A percentile compares a stretch with the other conserved stretches of the same genome.
These are phyloP conservation scores for Notolabrus celidotus DNA, from an alignment of 2,797 vertebrate species.

Conservation along the genomic window DNA sequence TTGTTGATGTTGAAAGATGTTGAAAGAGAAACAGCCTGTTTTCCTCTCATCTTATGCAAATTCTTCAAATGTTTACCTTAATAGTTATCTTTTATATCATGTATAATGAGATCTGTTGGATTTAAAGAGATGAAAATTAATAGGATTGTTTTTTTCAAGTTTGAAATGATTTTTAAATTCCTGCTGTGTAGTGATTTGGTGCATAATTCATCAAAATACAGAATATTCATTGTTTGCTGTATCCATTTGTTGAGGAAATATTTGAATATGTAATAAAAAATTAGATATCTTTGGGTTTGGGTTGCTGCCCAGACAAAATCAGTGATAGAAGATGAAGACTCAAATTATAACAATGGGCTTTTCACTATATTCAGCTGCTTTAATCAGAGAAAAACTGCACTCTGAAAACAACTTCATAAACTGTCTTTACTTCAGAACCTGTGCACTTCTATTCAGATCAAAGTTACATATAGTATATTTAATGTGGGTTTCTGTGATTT, in stretches of 20 bases:
- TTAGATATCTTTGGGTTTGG: neutral
- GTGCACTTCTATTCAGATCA: neutral
- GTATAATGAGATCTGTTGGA: neutral
- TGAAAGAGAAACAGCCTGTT: neutral
- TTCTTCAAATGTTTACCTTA: neutral
- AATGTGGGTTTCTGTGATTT: constrained; percentile 36
- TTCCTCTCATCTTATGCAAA: too few relatives aligned
- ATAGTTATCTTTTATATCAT: neutral
- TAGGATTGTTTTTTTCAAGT: too few relatives aligned
- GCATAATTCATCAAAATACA: too few relatives aligned
- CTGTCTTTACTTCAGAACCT: too few relatives aligned
- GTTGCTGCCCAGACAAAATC: neutral
- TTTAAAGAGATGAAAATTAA: too few relatives aligned
- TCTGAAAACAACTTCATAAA: too few relatives aligned
- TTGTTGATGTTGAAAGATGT: neutral
- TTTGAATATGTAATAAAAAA: neutral
- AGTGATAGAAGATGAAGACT: neutral
- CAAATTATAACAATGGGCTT: neutral
- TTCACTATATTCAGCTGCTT: neutral
- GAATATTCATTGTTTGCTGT: neutral
- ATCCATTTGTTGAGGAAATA: neutral
- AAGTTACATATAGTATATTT: neutral
- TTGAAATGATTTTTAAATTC: neutral
- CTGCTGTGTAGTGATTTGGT: too few relatives aligned
- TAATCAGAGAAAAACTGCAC: neutral